Percentiles rank a stretch among this genome's conserved stretches.
These are phyloP conservation scores for Drosophila pseudoananassae DNA, from an alignment of 1,140 invertebrate genomes.

Conservation along the genomic window DNA sequence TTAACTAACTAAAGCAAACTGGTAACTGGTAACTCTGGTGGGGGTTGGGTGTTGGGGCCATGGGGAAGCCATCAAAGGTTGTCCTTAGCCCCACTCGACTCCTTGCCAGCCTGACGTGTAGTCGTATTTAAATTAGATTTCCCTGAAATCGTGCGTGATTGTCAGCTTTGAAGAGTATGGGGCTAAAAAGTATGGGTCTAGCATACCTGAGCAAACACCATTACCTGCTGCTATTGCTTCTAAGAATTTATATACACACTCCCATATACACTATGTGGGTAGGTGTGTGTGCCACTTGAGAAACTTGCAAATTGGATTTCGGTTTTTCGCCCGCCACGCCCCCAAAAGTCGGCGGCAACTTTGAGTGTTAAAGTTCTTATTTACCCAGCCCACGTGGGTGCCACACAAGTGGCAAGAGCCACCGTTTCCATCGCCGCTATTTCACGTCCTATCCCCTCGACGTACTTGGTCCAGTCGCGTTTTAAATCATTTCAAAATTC, in stretches of 20 bases:
- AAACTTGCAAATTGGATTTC: conserved; percentile 81
- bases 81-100: conserved; percentile 16
- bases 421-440: conserved; percentile 5
- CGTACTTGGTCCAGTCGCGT: conserved; percentile 8
- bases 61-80: conserved; percentile 71
- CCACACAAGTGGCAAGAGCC: conserved; percentile 19
- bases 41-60: neutral
- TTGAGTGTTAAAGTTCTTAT: conserved; percentile 61
- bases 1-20: conserved; percentile 79
- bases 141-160: conserved; percentile 81
- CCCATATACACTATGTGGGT: conserved; percentile 22
- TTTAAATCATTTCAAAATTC: conserved; percentile 48
- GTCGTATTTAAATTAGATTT: conserved; percentile 82
- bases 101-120: conserved; percentile 56
- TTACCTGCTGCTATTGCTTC: conserved; percentile 44
- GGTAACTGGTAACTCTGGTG: conserved; percentile 35
- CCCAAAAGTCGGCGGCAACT: conserved; percentile 30
- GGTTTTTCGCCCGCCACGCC: conserved; percentile 52
- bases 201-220: conserved; percentile 61
- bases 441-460: neutral
- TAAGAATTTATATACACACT: conserved; percentile 22
- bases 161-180: conserved; percentile 46
- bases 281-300: conserved; percentile 62
- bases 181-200: conserved; percentile 7
- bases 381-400: conserved; percentile 33